Evolutionary conservation across 2,888 invertebrate genomes (phyloP), one percentile per base, ranked within the genome.

Genomic region (Ichneumoninae sp.): DNA sequence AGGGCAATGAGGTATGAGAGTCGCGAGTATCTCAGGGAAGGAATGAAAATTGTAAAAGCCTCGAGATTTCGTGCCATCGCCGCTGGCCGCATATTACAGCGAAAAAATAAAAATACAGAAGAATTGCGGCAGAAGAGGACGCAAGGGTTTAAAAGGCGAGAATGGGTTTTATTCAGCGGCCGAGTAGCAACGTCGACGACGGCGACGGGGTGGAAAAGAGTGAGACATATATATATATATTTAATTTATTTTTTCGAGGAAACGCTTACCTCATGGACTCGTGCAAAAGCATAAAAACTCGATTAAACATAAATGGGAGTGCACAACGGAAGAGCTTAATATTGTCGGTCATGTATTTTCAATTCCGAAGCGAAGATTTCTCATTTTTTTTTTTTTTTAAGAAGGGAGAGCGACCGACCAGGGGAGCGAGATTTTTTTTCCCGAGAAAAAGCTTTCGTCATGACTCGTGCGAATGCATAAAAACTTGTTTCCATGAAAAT

Each of bases 141-240:
- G 60, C 68, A 6, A 54, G 47, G 66, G 47, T 68, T 63, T 75
- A 75, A 83, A 78, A 76, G 50, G 63, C 57, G 50, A 44, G 69
- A 69, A 77, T 47, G 33, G 69, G 40, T 65, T 69, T 74, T 40
- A 57, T 73, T 19, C 44, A 74, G 74, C 57, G 63, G 26, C 60
- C 52, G 63, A 65, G 44, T n/a, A 76, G 50, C 57, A 68, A 33
- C n/a, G 52, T 33, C 44, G 69, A 13, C 22, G 80, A 26, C 16
- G 54, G 73, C 22, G 22, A 16, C 52, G 47, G 60, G 57, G 22
- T 44, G 63, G 19, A 81, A 81, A 81, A 81, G 52, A 78, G 68
- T 60, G 69, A 77, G 47, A 68, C 30, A 75, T 36, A 80, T 40
- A 63, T 40, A 40, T 36, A 8, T 36, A 4, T 36, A 63, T 13